Evolutionary conservation across 2,888 invertebrate species (phyloP).

Genomic region (Tenthredo mesomela): DNA sequence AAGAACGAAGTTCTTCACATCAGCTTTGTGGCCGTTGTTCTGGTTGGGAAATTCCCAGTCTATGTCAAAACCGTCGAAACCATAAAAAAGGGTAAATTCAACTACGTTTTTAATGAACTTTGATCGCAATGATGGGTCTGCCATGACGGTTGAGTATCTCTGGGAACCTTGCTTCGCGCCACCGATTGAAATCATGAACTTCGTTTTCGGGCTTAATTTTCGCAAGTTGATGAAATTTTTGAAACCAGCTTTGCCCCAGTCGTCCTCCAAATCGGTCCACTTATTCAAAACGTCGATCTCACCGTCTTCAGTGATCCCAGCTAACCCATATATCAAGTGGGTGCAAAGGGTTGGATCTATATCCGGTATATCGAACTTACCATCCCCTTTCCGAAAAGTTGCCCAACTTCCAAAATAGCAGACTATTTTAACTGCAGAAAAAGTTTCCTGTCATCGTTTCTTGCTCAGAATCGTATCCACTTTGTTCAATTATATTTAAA

Average conservation of each 20-base stretch:
- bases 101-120: slow-evolving; percentile 81
- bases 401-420: slow-evolving; percentile 91
- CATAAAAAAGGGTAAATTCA: slow-evolving; percentile 79
- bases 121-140: slow-evolving; percentile 76
- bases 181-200: slow-evolving; percentile 84
- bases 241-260: slow-evolving; percentile 78
- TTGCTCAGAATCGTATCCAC: neutral
- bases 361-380: slow-evolving; percentile 83
- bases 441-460: neutral
- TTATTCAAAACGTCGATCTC: slow-evolving; percentile 81
- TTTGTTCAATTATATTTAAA: neutral
- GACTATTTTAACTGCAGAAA: slow-evolving; percentile 81
- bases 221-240: slow-evolving; percentile 81
- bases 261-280: slow-evolving; percentile 83
- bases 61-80: slow-evolving; percentile 86
- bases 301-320: slow-evolving; percentile 82
- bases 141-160: slow-evolving; percentile 81
- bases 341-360: slow-evolving; percentile 87
- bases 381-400: slow-evolving; percentile 83
- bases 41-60: slow-evolving; percentile 88
- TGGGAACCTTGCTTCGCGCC: slow-evolving; percentile 85
- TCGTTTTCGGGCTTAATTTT: slow-evolving; percentile 78
- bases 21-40: slow-evolving; percentile 79
- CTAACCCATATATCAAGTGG: slow-evolving; percentile 87
- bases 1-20: slow-evolving; percentile 79